phyloP scores from a whole-genome alignment of 2,888 invertebrate species.

The Hipparchia sbordonii region DNA sequence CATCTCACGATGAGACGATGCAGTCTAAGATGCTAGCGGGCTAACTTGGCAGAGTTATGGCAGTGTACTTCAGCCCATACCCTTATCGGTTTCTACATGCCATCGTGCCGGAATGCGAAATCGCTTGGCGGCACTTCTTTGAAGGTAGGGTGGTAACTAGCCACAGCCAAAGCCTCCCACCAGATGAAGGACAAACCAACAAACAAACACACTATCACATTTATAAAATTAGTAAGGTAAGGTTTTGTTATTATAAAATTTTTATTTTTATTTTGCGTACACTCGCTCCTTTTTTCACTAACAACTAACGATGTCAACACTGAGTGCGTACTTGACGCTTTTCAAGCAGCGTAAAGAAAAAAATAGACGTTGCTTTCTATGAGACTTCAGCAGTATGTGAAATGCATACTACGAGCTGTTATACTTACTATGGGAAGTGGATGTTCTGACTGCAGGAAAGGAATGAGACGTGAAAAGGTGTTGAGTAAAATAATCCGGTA shows the following conservation, averaged over 20 bases:
- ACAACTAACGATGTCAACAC: conserved; percentile 35
- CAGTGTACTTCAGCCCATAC: too few relatives aligned
- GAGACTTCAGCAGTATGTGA: conserved; percentile 4
- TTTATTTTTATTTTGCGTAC: conserved; percentile 8
- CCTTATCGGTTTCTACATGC: too few relatives aligned
- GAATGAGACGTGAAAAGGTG: conserved; percentile 6
- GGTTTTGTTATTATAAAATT: background rate
- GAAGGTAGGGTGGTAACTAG: too few relatives aligned
- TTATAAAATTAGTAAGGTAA: background rate
- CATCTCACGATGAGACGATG: too few relatives aligned
- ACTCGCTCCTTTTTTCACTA: conserved; percentile 17
- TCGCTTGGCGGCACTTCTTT: too few relatives aligned
- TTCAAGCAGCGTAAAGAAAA: conserved; percentile 27
- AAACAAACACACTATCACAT: background rate
- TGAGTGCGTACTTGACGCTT: conserved; percentile 30
- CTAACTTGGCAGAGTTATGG: too few relatives aligned
- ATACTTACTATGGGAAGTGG: background rate
- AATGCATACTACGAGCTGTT: conserved; percentile 1
- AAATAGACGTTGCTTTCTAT: conserved; percentile 11
- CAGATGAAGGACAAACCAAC: too few relatives aligned
- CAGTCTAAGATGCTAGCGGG: too few relatives aligned
- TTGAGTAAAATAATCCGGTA: background rate
- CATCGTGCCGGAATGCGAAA: too few relatives aligned
- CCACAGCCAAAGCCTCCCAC: too few relatives aligned
- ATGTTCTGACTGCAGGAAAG: background rate